Percentiles rank a stretch among this genome's conserved stretches.
phyloP scores from a whole-genome alignment of 2,888 invertebrate genomes.

The Lamellibrachia columna region DNA sequence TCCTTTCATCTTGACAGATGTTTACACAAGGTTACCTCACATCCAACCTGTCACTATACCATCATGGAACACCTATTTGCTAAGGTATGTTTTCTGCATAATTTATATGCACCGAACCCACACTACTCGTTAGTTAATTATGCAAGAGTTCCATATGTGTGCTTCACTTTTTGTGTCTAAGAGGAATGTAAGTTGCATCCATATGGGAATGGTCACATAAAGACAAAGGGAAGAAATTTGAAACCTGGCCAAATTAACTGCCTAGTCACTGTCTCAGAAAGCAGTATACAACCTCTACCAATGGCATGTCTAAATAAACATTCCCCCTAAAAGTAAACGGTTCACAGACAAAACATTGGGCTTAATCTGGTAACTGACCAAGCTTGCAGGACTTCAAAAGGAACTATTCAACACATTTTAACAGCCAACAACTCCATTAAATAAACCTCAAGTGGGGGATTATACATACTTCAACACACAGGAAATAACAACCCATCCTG shows the following conservation, averaged over 20 bases:
- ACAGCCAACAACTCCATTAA: not conserved
- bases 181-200: not conserved
- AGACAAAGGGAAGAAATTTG: not conserved
- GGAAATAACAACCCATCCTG: not conserved
- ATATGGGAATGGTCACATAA: not conserved
- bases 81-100: not conserved
- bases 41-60: not conserved
- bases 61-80: not conserved
- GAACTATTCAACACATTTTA: not conserved
- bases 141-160: not conserved
- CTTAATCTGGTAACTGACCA: not conserved
- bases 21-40: not conserved
- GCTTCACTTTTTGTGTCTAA: not conserved
- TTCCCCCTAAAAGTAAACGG: not conserved
- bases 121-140: not conserved
- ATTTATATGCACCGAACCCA: not conserved
- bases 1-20: not conserved
- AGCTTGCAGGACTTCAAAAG: not conserved
- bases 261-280: not conserved
- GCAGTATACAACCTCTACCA: not conserved
- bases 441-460: not conserved
- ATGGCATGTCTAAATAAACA: not conserved
- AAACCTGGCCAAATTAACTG: not conserved
- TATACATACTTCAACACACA: not conserved
- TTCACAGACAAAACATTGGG: not conserved